phyloP scores from a whole-genome alignment of 2,888 invertebrate species.

The Clanis bilineata region DNA sequence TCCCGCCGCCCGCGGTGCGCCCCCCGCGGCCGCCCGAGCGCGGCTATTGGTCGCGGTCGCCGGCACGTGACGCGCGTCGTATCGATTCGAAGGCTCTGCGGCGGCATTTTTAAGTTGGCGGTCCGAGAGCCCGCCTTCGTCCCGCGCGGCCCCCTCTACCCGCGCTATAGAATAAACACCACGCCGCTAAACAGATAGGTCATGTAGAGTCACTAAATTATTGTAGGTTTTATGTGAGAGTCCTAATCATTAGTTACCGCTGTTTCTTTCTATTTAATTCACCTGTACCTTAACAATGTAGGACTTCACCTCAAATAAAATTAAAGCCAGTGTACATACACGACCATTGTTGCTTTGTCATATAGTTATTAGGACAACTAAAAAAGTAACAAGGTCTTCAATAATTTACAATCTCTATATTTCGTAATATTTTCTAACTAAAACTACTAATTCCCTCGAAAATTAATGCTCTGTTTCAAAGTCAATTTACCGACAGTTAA shows the following conservation, averaged over 20 bases:
- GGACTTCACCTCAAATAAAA: too few species aligned
- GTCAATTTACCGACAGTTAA: not conserved
- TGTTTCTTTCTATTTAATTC: too few species aligned
- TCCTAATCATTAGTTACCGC: too few species aligned
- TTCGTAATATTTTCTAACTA: not conserved
- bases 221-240: too few species aligned
- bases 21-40: conserved; percentile 58
- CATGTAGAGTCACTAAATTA: not conserved
- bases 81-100: conserved; percentile 90
- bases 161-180: conserved; percentile 46
- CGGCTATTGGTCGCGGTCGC: conserved; percentile 75
- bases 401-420: not conserved
- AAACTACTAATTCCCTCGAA: not conserved
- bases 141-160: conserved; percentile 68
- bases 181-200: conserved; percentile 31
- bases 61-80: conserved; percentile 86
- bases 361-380: too few species aligned
- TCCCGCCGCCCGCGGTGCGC: conserved; percentile 37
- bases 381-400: too few species aligned
- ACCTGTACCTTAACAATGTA: too few species aligned
- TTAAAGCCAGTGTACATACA: too few species aligned
- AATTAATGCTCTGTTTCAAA: not conserved
- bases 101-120: conserved; percentile 91
- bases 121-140: conserved; percentile 73
- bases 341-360: too few species aligned